These are phyloP conservation scores for Heterodera schachtii DNA, from an alignment of 1,140 invertebrate species.

Conservation along the genomic window DNA sequence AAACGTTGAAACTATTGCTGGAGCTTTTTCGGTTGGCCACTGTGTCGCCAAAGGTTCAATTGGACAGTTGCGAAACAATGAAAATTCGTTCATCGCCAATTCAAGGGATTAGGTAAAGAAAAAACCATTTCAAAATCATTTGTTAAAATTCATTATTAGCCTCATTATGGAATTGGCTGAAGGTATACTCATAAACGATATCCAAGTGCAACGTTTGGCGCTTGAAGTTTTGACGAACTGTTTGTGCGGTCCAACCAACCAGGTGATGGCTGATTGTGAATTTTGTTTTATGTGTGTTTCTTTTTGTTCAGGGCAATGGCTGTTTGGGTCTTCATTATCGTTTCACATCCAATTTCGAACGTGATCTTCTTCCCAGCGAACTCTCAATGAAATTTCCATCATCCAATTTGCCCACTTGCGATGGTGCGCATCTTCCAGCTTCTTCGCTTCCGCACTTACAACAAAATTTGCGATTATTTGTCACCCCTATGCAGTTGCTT, in stretches of 20 bases:
- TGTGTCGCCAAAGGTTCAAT: slow-evolving; percentile 48
- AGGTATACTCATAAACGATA: slow-evolving; percentile 29
- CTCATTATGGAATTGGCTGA: slow-evolving; percentile 45
- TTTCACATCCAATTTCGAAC: slow-evolving; percentile 20
- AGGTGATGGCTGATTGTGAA: slow-evolving; percentile 20
- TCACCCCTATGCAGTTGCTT: slow-evolving; percentile 30
- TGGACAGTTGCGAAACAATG: slow-evolving; percentile 47
- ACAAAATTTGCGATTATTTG: slow-evolving; percentile 23
- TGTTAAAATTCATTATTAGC: slow-evolving; percentile 13
- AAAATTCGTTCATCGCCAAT: slow-evolving; percentile 32
- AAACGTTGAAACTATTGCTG: slow-evolving; percentile 38
- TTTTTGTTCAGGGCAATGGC: neutral
- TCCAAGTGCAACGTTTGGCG: slow-evolving; percentile 41
- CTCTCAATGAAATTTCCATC: slow-evolving; percentile 14
- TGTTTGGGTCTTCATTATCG: slow-evolving; percentile 20
- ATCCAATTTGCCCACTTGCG: neutral
- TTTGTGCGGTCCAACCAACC: slow-evolving; percentile 48
- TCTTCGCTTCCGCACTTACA: neutral
- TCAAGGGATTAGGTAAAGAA: slow-evolving; percentile 34
- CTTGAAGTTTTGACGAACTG: slow-evolving; percentile 48
- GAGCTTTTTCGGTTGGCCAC: slow-evolving; percentile 46
- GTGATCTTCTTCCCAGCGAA: slow-evolving; percentile 21
- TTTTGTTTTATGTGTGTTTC: neutral
- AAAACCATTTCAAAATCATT: slow-evolving; percentile 5
- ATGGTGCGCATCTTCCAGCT: neutral